These are phyloP conservation scores for Trematomus loennbergii DNA, from an alignment of 2,113 vertebrate species.

Conservation along the genomic window DNA sequence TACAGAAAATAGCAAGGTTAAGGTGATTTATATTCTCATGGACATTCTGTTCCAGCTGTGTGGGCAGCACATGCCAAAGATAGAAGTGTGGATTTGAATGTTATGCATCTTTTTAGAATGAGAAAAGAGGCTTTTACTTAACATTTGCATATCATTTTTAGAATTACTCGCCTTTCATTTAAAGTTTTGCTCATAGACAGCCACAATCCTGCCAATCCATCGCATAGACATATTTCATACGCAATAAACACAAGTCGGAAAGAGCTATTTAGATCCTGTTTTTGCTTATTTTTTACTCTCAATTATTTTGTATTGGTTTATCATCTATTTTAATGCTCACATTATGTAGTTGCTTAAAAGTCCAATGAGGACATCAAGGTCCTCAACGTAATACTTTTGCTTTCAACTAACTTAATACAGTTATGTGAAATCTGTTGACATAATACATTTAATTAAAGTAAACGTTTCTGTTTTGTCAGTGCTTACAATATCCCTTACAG, in stretches of 20 bases:
- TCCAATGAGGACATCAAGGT: too few species aligned
- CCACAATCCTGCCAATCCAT: constrained; percentile 12
- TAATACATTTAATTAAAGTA: too few species aligned
- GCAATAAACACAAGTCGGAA: background rate
- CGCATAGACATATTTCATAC: background rate
- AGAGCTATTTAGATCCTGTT: background rate
- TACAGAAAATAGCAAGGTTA: constrained; percentile 39
- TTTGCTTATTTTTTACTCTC: background rate
- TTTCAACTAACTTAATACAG: too few species aligned
- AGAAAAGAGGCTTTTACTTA: constrained; percentile 13
- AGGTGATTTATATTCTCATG: constrained; percentile 25
- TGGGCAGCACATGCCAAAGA: background rate
- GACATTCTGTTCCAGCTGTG: constrained; percentile 1
- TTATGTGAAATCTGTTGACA: too few species aligned
- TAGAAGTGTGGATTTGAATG: constrained; percentile 19
- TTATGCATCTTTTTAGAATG: constrained; percentile 3
- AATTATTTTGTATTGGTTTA: background rate
- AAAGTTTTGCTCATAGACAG: background rate
- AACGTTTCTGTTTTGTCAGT: too few species aligned
- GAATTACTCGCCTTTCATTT: background rate
- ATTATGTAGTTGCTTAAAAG: too few species aligned
- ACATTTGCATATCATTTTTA: constrained; percentile 9
- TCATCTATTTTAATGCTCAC: too few species aligned
- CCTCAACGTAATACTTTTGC: too few species aligned
- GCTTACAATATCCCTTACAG: background rate